Conservation (phyloP, 1,140 invertebrate species). For the Muscidifurax raptorellus region DNA sequence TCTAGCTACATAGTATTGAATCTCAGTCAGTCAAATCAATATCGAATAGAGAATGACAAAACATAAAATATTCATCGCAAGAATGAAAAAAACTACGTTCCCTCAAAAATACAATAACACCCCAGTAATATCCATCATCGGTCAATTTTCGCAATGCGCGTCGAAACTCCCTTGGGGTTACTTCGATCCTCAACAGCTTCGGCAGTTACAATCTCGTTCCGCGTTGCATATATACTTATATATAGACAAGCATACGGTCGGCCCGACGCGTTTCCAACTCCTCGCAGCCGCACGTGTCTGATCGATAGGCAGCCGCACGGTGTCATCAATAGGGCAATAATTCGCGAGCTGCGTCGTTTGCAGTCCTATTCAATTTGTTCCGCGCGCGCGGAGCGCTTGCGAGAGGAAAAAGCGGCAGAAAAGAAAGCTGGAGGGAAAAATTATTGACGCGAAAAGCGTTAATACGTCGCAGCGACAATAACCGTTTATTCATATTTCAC, state of each 20-base stretch:
- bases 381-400: background rate
- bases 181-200: no score
- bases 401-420: background rate
- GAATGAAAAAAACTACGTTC: no score
- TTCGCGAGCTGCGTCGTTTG: background rate
- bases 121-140: no score
- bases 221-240: background rate
- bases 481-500: slow-evolving; percentile 43
- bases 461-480: slow-evolving; percentile 37
- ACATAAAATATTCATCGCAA: no score
- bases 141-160: no score
- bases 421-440: background rate
- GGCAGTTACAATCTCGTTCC: no score
- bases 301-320: background rate
- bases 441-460: slow-evolving; percentile 17
- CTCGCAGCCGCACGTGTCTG: background rate
- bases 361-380: background rate
- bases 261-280: background rate
- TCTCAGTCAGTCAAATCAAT: no score
- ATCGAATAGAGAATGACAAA: no score
- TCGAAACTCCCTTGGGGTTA: no score
- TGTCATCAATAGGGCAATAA: background rate
- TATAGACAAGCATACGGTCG: background rate
- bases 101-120: no score
- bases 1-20: no score